A percentile compares a stretch with the other conserved stretches of the same genome.
Evolutionary conservation across 2,888 invertebrate species (phyloP).

Genomic region (Charanyca ferruginea): DNA sequence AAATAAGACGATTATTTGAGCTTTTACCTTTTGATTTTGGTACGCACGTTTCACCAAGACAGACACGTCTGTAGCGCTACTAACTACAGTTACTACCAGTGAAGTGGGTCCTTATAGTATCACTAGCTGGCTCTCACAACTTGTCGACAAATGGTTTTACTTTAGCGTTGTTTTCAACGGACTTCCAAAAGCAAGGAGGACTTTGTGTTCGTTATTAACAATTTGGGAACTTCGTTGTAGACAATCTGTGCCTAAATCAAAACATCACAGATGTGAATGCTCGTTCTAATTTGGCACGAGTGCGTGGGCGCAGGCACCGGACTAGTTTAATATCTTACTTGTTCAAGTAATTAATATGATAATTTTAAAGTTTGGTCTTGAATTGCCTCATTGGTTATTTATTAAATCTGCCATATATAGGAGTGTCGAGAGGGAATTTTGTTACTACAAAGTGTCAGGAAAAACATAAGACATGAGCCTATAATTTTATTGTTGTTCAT

Average conservation of each 20-base stretch:
- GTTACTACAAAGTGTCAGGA: background rate
- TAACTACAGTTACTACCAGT: no score
- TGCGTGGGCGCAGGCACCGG: conserved; percentile 37
- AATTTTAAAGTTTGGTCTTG: conserved; percentile 23
- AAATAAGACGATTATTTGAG: no score
- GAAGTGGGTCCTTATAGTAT: no score
- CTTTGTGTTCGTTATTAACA: no score
- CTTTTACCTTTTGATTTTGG: no score
- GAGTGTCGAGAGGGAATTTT: background rate
- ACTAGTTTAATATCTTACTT: conserved; percentile 30
- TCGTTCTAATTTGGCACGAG: conserved; percentile 20
- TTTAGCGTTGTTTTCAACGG: no score
- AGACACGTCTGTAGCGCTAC: no score
- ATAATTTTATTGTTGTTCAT: background rate
- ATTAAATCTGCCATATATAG: background rate
- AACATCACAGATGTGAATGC: background rate
- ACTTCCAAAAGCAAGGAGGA: no score
- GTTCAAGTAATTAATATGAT: conserved; percentile 51
- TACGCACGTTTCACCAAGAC: no score
- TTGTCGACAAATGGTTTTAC: no score
- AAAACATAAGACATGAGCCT: background rate
- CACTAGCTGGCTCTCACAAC: no score
- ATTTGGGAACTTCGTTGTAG: background rate
- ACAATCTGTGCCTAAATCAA: background rate
- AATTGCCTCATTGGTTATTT: conserved; percentile 14